phyloP scores from a whole-genome alignment of 2,797 vertebrate genomes.

The Macroramphosus scolopax region DNA sequence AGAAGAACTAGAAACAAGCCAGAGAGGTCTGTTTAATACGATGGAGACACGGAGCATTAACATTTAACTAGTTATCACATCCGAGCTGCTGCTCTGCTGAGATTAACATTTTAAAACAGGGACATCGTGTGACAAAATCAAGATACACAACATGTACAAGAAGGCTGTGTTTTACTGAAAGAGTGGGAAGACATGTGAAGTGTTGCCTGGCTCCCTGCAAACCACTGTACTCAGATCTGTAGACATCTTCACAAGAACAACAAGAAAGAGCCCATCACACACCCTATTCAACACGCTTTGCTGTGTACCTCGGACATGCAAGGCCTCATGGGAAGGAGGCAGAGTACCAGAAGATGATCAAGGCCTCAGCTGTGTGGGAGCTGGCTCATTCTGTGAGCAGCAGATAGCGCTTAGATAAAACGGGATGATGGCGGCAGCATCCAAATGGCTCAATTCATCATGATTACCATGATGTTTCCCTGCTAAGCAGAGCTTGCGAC shows the following conservation, averaged over 20 bases:
- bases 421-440: conserved; percentile 37
- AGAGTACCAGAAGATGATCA: conserved; percentile 38
- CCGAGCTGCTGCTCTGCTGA: no score
- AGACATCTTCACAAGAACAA: conserved; percentile 1
- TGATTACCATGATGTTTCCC: conserved; percentile 50
- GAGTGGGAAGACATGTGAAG: conserved; percentile 7
- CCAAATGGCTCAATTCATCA: conserved; percentile 69
- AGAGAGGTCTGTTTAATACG: no score
- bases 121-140: no score
- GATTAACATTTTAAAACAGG: no score
- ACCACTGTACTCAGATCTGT: conserved; percentile 6
- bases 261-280: conserved; percentile 17
- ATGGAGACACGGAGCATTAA: no score
- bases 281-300: conserved; percentile 16
- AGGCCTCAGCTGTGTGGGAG: conserved; percentile 61
- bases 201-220: background rate
- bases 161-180: no score
- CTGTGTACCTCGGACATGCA: conserved; percentile 18
- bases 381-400: conserved; percentile 44
- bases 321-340: conserved; percentile 41
- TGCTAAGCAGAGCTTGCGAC: conserved; percentile 39
- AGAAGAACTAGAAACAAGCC: no score
- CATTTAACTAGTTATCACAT: no score
- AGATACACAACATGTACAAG: no score
- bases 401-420: conserved; percentile 49